Evolutionary conservation across 2,888 invertebrate genomes (phyloP), one percentile per base, ranked within the genome.

Genomic region (Dascillus cervinus): DNA sequence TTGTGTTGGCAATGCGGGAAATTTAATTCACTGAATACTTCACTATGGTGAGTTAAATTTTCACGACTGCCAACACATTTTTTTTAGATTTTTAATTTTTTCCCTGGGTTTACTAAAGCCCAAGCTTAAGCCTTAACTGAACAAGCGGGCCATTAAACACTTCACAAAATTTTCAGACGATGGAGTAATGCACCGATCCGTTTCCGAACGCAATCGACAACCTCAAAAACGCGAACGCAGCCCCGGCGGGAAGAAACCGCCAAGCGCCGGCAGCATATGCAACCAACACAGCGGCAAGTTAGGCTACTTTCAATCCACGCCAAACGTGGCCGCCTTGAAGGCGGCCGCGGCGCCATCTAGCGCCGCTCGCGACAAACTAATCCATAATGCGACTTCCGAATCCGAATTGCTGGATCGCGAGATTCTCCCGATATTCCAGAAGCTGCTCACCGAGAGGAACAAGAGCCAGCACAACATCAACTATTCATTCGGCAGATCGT

Each of bases 381-480:
- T 62, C 52, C 84, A 79, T 62, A 81, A 81, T 26, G 86, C 85
- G 13, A 82, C 84, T 43, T 86, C 86, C 1, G 88, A 86, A 57
- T 84, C 86, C 0, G 88, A 89, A 58, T 67, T 88, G 6, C 73
- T 89, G 43, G 89, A 89, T 60, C 64, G 71, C 28, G 86, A 88
- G 40, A 89, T 91, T 47, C 66, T 90, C 51, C 91, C 91, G 8
- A 91, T 91, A 59, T 91, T 91, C 69, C 87, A 90, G 55, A 90
- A 90, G 64, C 72, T 89, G n/a, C 72, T 89, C 27, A 87, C 85
- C 2, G 88, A 89, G 56, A 71, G 88, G 41, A 86, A 87, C 51
- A 73, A 72, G 49, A 69, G 67, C 46, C 76, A 77, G 3, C 76
- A 78, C 29, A 72, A 77, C 30, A 71, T 78, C 11, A 79, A 80